Base-by-base conservation (phyloP, 2,888 invertebrate species). In the Lasioglossum zephyrum region DNA sequence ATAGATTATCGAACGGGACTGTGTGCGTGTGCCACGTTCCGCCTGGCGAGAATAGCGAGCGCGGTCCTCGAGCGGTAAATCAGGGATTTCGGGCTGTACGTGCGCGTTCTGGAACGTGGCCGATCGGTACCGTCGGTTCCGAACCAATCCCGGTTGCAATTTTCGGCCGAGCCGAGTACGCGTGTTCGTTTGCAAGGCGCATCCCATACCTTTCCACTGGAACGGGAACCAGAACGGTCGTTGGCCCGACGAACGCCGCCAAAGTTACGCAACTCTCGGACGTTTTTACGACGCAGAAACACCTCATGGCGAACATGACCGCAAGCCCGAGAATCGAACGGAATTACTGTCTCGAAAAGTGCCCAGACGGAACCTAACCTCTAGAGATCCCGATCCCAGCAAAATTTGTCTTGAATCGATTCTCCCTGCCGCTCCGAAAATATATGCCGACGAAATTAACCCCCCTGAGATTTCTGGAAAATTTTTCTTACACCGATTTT, bases 21-120 rank as follows among this genome's bases (percentile, higher is more conserved):
- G 84, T 74, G 60, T 18, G 85, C 79, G 77, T 79, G 73, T 13
- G 82, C 78, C 73, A 81, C 81, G 86, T 82, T 88, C 82, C 81
- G 84, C 80, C 63, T 31, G 39, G 76, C 57, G 77, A 77, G 89
- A 89, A 89, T 88, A 87, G 87, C 80, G 85, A 87, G 81, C 86
- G 85, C 60, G 81, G 81, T 82, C 83, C 89, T 87, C 83, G 82
- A 82, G 85, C 85, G 85, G 86, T 86, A 89, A 91, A 91, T 90
- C 90, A 89, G 88, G 88, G 87, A 91, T 91, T 91, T 91, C 83
- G 89, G 75, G 47, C 75, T 81, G 73, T 89, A 88, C 89, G 89
- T 88, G 88, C 77, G 63, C 84, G 76, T 72, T 78, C 83, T 47
- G 80, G 79, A 85, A 85, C 79, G 82, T 79, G 80, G 78, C 85